Evolutionary conservation across 2,888 invertebrate species (phyloP), one percentile per base, ranked within the genome.

Genomic region (Sphecodes monilicornis): DNA sequence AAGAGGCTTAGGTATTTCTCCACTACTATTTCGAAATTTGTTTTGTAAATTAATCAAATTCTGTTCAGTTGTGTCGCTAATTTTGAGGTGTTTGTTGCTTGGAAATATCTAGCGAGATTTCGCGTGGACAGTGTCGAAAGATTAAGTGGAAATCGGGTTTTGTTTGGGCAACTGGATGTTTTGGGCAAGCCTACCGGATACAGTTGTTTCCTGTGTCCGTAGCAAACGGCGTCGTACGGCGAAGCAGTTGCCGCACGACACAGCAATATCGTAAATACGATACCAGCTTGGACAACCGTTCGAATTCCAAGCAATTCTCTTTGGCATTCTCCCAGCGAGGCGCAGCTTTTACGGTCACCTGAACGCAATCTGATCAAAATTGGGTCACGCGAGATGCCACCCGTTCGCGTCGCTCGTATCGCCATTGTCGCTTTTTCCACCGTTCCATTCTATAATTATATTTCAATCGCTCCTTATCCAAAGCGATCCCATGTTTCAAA

Each of bases 251-350:
- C 80, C 46, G 76, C 85, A 86, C 80, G 82, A 68, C 46, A 85
- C 82, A 79, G 86, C 87, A 85, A 90, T 89, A 90, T 90, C 91
- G 87, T 90, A 90, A 91, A 92, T 90, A 91, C 84, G 86, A 89
- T 90, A 89, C 77, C 88, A 87, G 86, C 83, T 88, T 84, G 87
- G 86, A 84, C 86, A 85, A 78, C 84, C 79, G 81, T 83, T 85
- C 85, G 80, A 89, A 86, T 89, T 80, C 89, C 86, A 76, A 81
- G 86, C 70, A 80, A 86, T 88, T 89, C 87, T 85, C 86, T 89
- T 82, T 84, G 81, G 76, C 80, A 80, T 87, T 89, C 84, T 80
- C 80, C 69, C 78, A 43, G 72, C 78, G 54, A 50, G 50, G 50
- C 22, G 22, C 71, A 70, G 76, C 82, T 84, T 91, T 89, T 85